These are phyloP conservation scores for Armadillidium nasatum DNA, from an alignment of 1,140 invertebrate genomes.

Conservation along the genomic window DNA sequence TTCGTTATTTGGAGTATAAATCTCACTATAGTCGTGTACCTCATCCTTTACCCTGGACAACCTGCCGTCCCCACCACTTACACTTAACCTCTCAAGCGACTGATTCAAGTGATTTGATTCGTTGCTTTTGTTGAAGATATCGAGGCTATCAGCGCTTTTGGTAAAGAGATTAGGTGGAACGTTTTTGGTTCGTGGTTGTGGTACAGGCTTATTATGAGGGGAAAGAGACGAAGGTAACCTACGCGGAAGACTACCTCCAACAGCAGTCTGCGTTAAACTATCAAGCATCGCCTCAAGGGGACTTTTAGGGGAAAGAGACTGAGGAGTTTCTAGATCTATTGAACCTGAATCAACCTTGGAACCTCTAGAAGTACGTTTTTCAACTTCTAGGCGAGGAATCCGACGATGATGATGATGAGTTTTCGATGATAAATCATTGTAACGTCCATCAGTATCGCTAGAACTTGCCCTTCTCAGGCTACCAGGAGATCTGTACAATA, in stretches of 20 bases:
- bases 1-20: conserved; percentile 85
- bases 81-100: conserved; percentile 27
- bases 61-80: conserved; percentile 29
- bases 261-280: conserved; percentile 42
- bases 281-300: conserved; percentile 47
- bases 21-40: conserved; percentile 79
- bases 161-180: conserved; percentile 32
- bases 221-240: conserved; percentile 36
- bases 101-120: conserved; percentile 32
- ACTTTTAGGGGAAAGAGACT: conserved; percentile 49
- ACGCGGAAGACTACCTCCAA: conserved; percentile 40
- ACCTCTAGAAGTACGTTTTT: conserved; percentile 42
- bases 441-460: conserved; percentile 41
- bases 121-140: conserved; percentile 38
- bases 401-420: conserved; percentile 38
- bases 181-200: conserved; percentile 46
- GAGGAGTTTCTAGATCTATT: conserved; percentile 50
- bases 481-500: too few species aligned
- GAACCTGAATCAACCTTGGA: conserved; percentile 51
- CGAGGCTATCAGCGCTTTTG: conserved; percentile 54
- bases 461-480: conserved; percentile 41
- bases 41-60: conserved; percentile 36
- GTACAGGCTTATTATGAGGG: conserved; percentile 46
- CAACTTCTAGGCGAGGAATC: conserved; percentile 6
- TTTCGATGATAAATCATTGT: conserved; percentile 45